Evolutionary conservation across 2,888 invertebrate species (phyloP), one percentile per base, ranked within the genome.

Genomic region (Argyra leucocephala): DNA sequence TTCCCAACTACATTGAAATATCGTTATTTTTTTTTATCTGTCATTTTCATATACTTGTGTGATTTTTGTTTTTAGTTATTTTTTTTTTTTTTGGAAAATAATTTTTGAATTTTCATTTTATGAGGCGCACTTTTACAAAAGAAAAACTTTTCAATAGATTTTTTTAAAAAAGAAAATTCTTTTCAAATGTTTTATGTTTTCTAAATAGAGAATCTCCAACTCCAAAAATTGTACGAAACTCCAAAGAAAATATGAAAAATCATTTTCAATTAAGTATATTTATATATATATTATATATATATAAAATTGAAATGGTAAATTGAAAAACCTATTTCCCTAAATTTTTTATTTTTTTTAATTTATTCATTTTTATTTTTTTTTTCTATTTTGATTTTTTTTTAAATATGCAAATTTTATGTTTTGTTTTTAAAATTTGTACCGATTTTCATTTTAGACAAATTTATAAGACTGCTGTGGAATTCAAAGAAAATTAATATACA

Each of bases 251-350:
- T 31, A 48, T 48, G 48, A 48, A 48, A 48, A 48, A 48, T 48
- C 15, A 48, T 48, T 48, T 48, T 48, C 48, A 48, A 48, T 48
- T 48, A 48, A 18, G 48, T 48, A 48, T n/a, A n/a, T n/a, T n/a
- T n/a, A n/a, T n/a, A n/a, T n/a, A n/a, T n/a, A n/a, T n/a, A n/a
- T n/a, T n/a, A n/a, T n/a, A n/a, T n/a, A n/a, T n/a, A n/a, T n/a
- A n/a, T n/a, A n/a, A n/a, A n/a, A n/a, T n/a, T n/a, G n/a, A n/a
- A 48, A 48, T 48, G 48, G 48, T 18, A 48, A 48, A 48, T 48
- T 48, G 48, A 48, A 48, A n/a, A 48, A 48, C 48, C 48, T 48
- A 48, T 48, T 48, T 48, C 15, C 48, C 18, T 48, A 48, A 48
- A 48, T 48, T 18, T 7, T 2, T 31, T 31, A 4, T 31, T 10